Percentiles rank a stretch among this genome's conserved stretches.
Evolutionary conservation across 2,113 vertebrate genomes (phyloP).

Genomic region (Lophotis ruficrista): DNA sequence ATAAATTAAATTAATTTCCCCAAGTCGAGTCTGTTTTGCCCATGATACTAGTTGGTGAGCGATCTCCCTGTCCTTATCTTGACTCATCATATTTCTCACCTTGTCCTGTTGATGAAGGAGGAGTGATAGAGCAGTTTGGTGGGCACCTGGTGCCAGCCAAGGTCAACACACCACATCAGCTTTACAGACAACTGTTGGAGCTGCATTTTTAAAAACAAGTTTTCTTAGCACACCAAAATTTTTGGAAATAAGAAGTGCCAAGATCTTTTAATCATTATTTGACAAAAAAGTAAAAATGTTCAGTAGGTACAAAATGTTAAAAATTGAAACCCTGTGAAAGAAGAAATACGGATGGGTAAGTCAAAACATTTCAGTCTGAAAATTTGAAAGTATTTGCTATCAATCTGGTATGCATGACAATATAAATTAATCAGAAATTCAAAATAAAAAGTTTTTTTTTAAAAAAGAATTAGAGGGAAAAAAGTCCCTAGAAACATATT

Average conservation of each 20-base stretch:
- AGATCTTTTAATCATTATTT: neutral
- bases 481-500: neutral
- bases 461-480: rapidly evolving
- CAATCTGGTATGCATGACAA: neutral
- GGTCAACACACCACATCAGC: neutral
- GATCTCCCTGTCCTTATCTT: neutral
- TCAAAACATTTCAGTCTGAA: neutral
- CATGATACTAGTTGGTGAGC: neutral
- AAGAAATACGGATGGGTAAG: neutral
- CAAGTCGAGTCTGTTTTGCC: neutral
- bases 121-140: neutral
- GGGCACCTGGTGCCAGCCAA: neutral
- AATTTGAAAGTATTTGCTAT: neutral
- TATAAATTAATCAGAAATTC: neutral
- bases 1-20: neutral
- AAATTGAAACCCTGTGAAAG: neutral
- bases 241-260: neutral
- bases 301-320: neutral
- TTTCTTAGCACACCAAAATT: neutral
- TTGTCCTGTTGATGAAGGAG: neutral
- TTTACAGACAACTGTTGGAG: neutral
- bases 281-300: neutral
- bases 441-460: neutral
- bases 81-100: neutral
- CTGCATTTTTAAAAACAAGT: neutral